A percentile compares a stretch with the other conserved stretches of the same genome.
phyloP scores from a whole-genome alignment of 2,113 vertebrate species.

The Amazona vittata region DNA sequence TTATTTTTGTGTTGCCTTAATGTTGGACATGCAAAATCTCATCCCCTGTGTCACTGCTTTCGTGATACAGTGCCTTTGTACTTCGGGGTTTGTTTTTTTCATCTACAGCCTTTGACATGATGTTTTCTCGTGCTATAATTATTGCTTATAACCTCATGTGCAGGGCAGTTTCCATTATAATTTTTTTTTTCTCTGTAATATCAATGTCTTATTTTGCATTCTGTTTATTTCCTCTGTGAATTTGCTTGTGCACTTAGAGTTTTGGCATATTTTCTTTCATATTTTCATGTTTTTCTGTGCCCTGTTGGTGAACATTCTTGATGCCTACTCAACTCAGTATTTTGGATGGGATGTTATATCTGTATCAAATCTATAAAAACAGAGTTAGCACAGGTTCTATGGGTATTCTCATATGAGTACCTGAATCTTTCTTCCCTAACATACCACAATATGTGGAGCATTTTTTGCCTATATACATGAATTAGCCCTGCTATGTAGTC shows the following conservation, averaged over 20 bases:
- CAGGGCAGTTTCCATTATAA: slow-evolving; percentile 51
- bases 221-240: background rate
- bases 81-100: slow-evolving; percentile 37
- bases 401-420: background rate
- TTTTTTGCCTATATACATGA: background rate
- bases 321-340: background rate
- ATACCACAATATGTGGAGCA: background rate
- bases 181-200: slow-evolving; percentile 44
- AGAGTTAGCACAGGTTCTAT: background rate
- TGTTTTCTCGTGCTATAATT: slow-evolving; percentile 60
- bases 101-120: slow-evolving; percentile 52
- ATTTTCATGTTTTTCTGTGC: background rate
- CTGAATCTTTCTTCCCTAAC: background rate
- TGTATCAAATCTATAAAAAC: background rate
- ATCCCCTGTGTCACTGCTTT: slow-evolving; percentile 27
- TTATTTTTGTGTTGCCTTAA: slow-evolving; percentile 50
- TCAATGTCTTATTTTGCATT: slow-evolving; percentile 54
- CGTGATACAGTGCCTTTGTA: slow-evolving; percentile 46
- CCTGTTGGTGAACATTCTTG: background rate
- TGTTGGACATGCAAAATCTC: slow-evolving; percentile 34
- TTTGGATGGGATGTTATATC: background rate
- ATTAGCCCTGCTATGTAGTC: background rate
- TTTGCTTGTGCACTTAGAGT: slow-evolving; percentile 7
- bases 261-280: slow-evolving; percentile 1
- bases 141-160: slow-evolving; percentile 35